Percentiles rank a stretch among this genome's conserved stretches.
Conservation (phyloP, 2,797 vertebrate genomes). For the Chloroceryle amazona region DNA sequence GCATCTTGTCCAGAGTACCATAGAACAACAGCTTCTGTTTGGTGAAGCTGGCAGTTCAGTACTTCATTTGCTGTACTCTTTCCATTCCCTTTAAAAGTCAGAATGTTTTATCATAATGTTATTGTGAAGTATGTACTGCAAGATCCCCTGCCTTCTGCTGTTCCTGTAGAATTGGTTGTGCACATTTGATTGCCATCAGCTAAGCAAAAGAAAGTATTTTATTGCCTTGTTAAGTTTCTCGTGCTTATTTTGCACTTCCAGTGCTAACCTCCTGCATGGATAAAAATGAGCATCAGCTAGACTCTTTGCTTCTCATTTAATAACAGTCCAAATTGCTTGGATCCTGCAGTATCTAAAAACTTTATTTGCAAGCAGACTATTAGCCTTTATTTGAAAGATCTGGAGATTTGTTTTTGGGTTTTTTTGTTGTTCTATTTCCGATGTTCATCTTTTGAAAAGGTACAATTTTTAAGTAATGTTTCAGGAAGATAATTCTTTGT, state of each 20-base stretch:
- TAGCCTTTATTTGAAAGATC: background rate
- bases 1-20: background rate
- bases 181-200: background rate
- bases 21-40: background rate
- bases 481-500: background rate
- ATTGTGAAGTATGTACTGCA: background rate
- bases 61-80: background rate
- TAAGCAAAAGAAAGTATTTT: background rate
- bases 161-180: background rate
- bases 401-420: accelerated
- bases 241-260: background rate
- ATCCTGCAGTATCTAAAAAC: background rate
- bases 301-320: background rate
- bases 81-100: background rate
- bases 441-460: background rate
- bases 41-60: background rate
- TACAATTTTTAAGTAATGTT: background rate
- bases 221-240: background rate
- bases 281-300: background rate
- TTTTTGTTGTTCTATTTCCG: background rate
- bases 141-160: background rate
- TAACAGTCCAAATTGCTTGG: background rate
- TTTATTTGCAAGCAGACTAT: background rate
- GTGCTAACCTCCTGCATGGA: background rate
- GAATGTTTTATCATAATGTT: background rate